phyloP scores from a whole-genome alignment of 2,888 invertebrate genomes.

The Morpho achilles region DNA sequence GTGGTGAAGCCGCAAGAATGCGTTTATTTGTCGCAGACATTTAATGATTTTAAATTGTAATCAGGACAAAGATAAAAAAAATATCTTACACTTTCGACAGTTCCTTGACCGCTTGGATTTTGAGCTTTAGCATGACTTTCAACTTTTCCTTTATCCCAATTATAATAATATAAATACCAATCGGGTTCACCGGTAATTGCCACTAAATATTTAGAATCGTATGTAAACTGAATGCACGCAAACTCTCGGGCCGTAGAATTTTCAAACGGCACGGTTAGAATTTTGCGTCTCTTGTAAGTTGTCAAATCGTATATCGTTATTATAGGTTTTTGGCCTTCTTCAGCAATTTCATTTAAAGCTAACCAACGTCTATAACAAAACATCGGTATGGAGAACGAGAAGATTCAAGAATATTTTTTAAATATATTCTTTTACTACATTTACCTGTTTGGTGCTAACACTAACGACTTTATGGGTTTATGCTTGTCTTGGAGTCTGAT shows the following conservation, averaged over 20 bases:
- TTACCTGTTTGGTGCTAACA: slow-evolving; percentile 83
- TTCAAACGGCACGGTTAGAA: slow-evolving; percentile 81
- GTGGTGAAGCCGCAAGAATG: no score
- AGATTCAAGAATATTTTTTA: no score
- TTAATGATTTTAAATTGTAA: no score
- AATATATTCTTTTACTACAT: no score
- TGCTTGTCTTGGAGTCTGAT: slow-evolving; percentile 84
- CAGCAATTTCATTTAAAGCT: slow-evolving; percentile 81
- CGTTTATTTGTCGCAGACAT: no score
- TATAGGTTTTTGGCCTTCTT: slow-evolving; percentile 82
- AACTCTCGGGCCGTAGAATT: slow-evolving; percentile 82
- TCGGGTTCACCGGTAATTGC: slow-evolving; percentile 91
- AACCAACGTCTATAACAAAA: slow-evolving; percentile 77
- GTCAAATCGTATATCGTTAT: slow-evolving; percentile 86
- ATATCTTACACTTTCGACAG: slow-evolving; percentile 69
- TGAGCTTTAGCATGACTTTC: slow-evolving; percentile 86
- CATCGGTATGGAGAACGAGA: no score
- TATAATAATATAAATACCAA: slow-evolving; percentile 88
- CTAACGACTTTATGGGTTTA: slow-evolving; percentile 80
- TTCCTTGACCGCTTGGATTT: slow-evolving; percentile 83
- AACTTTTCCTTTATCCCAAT: slow-evolving; percentile 89
- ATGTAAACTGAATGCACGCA: slow-evolving; percentile 87
- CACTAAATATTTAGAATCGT: slow-evolving; percentile 89
- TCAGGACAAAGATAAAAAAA: no score
- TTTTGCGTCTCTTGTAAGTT: slow-evolving; percentile 84